Evolutionary conservation across 2,888 invertebrate genomes (phyloP), one percentile per base, ranked within the genome.

Genomic region (Alcis repandata): DNA sequence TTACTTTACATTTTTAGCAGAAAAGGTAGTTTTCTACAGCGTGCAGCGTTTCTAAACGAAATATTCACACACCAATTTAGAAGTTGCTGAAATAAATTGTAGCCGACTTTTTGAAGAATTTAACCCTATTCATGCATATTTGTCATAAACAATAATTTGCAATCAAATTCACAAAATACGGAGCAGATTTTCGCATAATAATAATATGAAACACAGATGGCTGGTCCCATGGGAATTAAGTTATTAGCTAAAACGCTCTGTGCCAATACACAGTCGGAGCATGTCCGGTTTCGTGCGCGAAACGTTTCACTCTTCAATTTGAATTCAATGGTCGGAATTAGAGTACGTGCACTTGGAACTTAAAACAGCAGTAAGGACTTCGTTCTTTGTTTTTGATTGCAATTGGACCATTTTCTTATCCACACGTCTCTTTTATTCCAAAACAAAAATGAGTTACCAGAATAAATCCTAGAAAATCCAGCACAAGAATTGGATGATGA

Each of bases 271-370:
- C 80, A 84, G 76, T 75, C 75, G 79, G 82, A 77, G 80, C 78
- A 72, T 78, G 83, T 78, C 76, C 77, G 71, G 71, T 77, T 75
- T 77, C 69, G 71, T 73, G 75, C 69, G 78, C 77, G 79, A 82
- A 52, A 83, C 87, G 86, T 89, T 91, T 89, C 86, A 89, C 90
- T 87, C 90, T 88, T 89, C 88, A 87, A 92, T 91, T 91, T 90
- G 88, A 91, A 91, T 92, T 91, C 90, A 91, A 91, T 91, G 88
- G 87, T 87, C 82, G 82, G 88, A 89, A 90, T 91, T 89, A 89
- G 87, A 84, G 86, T 79, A 85, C 81, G 77, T 81, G 79, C 82
- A 79, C 75, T 79, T 82, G 79, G 80, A 13, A 46, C 52, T 13
- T 40, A 13, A 3, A 57, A 52, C 20, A 22, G 13, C 65, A 61